Evolutionary conservation across 2,888 invertebrate genomes (phyloP), one percentile per base, ranked within the genome.

Genomic region (Copidosoma aretas): DNA sequence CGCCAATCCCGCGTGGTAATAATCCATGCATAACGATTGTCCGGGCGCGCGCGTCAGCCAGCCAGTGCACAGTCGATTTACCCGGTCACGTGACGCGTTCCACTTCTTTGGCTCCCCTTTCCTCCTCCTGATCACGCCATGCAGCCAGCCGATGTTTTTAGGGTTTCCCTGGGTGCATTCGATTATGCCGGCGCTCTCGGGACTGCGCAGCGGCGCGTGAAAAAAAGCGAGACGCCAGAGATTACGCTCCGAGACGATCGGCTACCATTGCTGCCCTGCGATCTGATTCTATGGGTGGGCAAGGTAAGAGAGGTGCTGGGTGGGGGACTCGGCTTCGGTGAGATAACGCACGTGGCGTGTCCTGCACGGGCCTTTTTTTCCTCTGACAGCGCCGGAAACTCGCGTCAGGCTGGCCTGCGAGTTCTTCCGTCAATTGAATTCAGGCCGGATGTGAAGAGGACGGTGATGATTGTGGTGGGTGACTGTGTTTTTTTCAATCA

Each of bases 131-230:
- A 32, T 32, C 32, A 32, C 32, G 32, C 32, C 32, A n/a, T n/a
- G n/a, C n/a, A 32, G 32, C 32, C 32, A 8, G 17, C 43, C 12
- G 12, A 46, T 46, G 43, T 46, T 46, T 32, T 32, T 32, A 32
- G 32, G 32, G 32, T 32, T 32, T 32, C 32, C 52, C 19, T 1
- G 43, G 19, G 24, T 14, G 63, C 49, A 49, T n/a, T 24, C 22
- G 19, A 56, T n/a, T 10, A 46, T 46, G 15, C 43, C 14, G 17
- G 14, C 43, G 43, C 12, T 46, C 17, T 46, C 43, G 15, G 19
- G 41, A 24, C 53, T 65, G 59, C 15, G 61, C 67, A 61, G 57
- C 57, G 57, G 52, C 25, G 57, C 67, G 67, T 67, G 43, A 46
- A 46, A 67, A 67, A 67, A 61, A 66, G 60, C 41, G 22, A 39